Conservation (phyloP, 2,797 vertebrate genomes). For the Novumbra hubbsi region DNA sequence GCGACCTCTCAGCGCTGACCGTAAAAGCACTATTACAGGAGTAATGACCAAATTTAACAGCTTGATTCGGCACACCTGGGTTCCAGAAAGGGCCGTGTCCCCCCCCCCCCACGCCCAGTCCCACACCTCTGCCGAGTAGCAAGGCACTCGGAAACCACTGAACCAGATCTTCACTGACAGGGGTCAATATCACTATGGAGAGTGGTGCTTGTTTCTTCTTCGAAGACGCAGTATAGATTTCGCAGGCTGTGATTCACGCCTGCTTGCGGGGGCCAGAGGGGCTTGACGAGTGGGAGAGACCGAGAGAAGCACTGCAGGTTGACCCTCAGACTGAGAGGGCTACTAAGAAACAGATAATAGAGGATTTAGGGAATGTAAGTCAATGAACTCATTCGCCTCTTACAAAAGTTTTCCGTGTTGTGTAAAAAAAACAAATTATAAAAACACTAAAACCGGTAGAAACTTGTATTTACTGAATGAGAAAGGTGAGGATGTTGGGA, state of each 20-base stretch:
- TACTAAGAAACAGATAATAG: background rate
- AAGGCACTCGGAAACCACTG: slow-evolving; percentile 35
- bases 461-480: background rate
- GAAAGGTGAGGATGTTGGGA: background rate
- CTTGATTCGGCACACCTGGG: slow-evolving; percentile 91
- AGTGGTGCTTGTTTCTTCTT: slow-evolving; percentile 24
- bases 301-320: slow-evolving; percentile 17
- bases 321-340: slow-evolving; percentile 31
- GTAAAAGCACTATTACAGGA: slow-evolving; percentile 83
- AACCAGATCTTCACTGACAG: slow-evolving; percentile 59
- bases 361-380: background rate
- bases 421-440: background rate
- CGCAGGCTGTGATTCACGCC: slow-evolving; percentile 52
- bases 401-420: background rate
- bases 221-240: slow-evolving; percentile 45
- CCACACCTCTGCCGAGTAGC: slow-evolving; percentile 50
- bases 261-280: slow-evolving; percentile 34
- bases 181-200: slow-evolving; percentile 63
- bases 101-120: slow-evolving; percentile 60
- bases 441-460: background rate
- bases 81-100: slow-evolving; percentile 74
- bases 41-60: slow-evolving; percentile 96
- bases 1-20: slow-evolving; percentile 61
- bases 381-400: background rate
- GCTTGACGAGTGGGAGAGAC: slow-evolving; percentile 5